A percentile compares a stretch with the other conserved stretches of the same genome.
These are phyloP conservation scores for Notodonta ziczac DNA, from an alignment of 2,888 invertebrate genomes.

Conservation along the genomic window DNA sequence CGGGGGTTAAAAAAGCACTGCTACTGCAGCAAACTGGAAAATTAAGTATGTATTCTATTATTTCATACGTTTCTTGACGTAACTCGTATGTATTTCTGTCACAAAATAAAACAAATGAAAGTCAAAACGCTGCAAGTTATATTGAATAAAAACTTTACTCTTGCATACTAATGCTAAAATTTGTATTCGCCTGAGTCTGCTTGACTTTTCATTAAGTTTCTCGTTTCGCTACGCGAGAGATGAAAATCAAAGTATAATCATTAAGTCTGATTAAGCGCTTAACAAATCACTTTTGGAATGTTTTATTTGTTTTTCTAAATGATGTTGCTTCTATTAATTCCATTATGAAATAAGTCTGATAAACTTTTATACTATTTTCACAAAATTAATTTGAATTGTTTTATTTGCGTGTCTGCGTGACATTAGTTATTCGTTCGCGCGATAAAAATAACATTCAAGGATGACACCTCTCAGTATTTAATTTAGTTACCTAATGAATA, in stretches of 20 bases:
- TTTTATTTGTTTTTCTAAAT: conserved; percentile 54
- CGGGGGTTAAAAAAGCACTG: too few species aligned
- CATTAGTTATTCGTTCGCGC: background rate
- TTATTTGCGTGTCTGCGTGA: background rate
- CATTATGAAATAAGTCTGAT: conserved; percentile 9
- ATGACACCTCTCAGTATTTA: background rate
- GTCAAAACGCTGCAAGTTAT: conserved; percentile 77
- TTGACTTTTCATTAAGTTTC: conserved; percentile 82
- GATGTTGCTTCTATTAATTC: background rate
- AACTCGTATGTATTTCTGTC: conserved; percentile 1
- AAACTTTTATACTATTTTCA: background rate
- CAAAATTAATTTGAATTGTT: conserved; percentile 10
- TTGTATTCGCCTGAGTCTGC: conserved; percentile 80
- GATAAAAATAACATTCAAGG: background rate
- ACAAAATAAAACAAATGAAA: conserved; percentile 67
- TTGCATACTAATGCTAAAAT: conserved; percentile 82
- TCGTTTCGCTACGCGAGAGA: conserved; percentile 71
- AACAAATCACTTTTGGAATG: conserved; percentile 60
- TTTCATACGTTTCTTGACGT: background rate
- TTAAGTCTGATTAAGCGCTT: conserved; percentile 72
- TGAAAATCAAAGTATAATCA: conserved; percentile 78
- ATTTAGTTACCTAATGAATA: background rate
- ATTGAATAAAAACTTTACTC: conserved; percentile 82
- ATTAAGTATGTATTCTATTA: background rate
- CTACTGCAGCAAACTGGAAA: too few species aligned